Base-by-base conservation (phyloP, 2,797 vertebrate genomes). In the Numenius phaeopus region DNA sequence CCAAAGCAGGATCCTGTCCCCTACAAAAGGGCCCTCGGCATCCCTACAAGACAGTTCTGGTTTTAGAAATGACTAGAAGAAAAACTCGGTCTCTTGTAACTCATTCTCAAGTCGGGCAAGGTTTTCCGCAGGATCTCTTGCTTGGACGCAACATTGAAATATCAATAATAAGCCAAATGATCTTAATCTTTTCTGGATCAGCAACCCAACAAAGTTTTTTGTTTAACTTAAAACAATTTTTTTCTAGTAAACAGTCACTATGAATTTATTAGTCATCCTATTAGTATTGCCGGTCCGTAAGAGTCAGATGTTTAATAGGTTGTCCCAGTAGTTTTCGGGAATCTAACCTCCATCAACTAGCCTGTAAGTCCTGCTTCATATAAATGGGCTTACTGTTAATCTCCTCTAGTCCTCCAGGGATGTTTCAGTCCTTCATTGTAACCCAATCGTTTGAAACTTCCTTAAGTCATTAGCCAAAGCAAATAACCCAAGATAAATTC, bases 31-130 rank as follows among this genome's bases (percentile, higher is more conserved):
- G 47, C 32, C 21, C 39, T 90, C 15, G 17, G 64, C 46, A 29
- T 69, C 34, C 32, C 59, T 62, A 5, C 42, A 44, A 24, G 40
- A 32, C 47, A 29, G 7, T 49, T 27, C 18, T 32, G 22, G 7
- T 49, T 61, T 50, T 64, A 67, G 52, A 64, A 82, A 67, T 79
- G 4, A 7, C 14, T 64, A 6, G 24, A 32, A 89, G 34, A 49
- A 78, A 42, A 24, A 30, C 0, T 0, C 1, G 1, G n/a, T 22
- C 26, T 57, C 52, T 40, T 46, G n/a, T 47, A 50, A 67, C n/a
- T 23, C 0, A 0, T 91, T 49, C 62, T 58, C 50, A 42, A 55
- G 50, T 34, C 10, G 16, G 15, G n/a, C 42, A 32, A 11, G 8
- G 1, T 87, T 89, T 73, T 55, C 19, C 57, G 44, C 5, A 2